These are phyloP conservation scores for Embidobia sp. DNA, from an alignment of 2,888 invertebrate species.

Conservation along the genomic window DNA sequence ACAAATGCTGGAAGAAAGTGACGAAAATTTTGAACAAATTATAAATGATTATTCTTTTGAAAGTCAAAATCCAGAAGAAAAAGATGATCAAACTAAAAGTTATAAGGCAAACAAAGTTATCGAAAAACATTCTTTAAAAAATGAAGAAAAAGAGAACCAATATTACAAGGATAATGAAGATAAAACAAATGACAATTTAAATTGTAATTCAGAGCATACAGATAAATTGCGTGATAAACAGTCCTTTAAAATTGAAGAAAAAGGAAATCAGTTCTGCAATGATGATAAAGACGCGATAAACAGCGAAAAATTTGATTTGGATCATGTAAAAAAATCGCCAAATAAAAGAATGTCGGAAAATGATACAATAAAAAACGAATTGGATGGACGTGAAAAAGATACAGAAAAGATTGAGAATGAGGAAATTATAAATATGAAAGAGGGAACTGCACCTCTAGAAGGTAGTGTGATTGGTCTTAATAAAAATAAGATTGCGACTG, in stretches of 20 bases:
- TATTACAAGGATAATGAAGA: background rate
- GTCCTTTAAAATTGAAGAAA: too few relatives aligned
- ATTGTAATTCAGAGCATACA: background rate
- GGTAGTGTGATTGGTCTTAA: background rate
- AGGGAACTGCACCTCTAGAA: background rate
- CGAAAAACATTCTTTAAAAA: background rate
- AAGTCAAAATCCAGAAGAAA: too few relatives aligned
- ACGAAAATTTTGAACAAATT: constrained; percentile 41
- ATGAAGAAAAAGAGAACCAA: constrained; percentile 1
- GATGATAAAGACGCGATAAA: background rate
- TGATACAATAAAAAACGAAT: too few relatives aligned
- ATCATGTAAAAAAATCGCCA: background rate
- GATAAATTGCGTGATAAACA: background rate
- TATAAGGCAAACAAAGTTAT: background rate
- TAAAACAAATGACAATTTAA: too few relatives aligned
- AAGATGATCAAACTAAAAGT: background rate
- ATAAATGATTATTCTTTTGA: too few relatives aligned
- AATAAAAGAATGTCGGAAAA: constrained; percentile 13
- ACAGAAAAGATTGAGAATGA: too few relatives aligned
- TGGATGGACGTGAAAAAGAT: too few relatives aligned
- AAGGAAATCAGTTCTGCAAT: background rate
- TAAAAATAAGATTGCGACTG: background rate
- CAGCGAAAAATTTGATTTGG: background rate
- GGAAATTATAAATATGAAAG: too few relatives aligned
- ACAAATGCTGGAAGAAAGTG: constrained; percentile 67